Evolutionary conservation across 2,113 vertebrate species (phyloP).

Genomic region (Cyanoderma ruficeps): DNA sequence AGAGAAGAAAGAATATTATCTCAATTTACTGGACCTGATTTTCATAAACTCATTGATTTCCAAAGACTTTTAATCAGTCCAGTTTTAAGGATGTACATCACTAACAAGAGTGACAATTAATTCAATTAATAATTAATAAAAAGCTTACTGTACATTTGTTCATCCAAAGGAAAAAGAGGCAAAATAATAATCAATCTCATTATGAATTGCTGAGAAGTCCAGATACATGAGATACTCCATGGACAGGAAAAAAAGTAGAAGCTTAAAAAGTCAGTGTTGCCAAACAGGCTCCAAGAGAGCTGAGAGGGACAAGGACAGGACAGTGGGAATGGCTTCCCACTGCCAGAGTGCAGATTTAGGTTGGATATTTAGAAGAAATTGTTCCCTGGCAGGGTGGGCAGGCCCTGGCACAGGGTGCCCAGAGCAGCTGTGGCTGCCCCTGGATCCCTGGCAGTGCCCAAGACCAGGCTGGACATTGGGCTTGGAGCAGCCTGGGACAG

Average conservation of each 20-base stretch:
- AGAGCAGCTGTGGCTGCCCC: background rate
- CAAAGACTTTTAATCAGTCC: background rate
- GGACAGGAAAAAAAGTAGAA: background rate
- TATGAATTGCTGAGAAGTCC: background rate
- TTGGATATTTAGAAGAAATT: background rate
- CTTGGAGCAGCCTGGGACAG: background rate
- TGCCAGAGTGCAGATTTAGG: background rate
- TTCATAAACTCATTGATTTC: background rate
- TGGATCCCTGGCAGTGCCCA: background rate
- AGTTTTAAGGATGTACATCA: background rate
- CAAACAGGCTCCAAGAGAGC: background rate
- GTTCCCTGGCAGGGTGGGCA: accelerated
- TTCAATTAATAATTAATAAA: background rate
- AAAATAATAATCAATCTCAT: background rate
- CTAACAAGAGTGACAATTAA: background rate
- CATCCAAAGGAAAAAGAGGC: background rate
- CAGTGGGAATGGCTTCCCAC: background rate
- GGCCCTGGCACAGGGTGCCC: background rate
- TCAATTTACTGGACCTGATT: background rate
- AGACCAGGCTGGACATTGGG: background rate
- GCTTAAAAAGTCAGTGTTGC: background rate
- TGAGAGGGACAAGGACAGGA: background rate
- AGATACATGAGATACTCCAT: accelerated
- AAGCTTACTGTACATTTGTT: background rate
- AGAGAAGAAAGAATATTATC: background rate